Conservation (phyloP, 2,888 invertebrate genomes). For the Ennomos erosarius region DNA sequence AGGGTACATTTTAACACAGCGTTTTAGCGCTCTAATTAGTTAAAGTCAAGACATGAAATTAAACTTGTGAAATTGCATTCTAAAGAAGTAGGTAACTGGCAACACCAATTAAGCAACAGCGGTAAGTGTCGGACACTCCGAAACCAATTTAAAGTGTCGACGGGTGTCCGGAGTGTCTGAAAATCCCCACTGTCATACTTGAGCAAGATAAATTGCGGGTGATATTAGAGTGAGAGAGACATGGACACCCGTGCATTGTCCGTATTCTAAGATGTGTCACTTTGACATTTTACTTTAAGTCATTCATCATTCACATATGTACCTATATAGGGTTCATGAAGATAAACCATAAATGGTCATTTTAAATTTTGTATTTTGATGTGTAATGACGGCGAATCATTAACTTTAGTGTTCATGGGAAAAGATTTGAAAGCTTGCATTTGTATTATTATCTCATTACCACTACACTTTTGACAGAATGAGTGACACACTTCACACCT, state of each 20-base stretch:
- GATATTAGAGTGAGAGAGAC: conserved; percentile 13
- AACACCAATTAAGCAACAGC: conserved; percentile 20
- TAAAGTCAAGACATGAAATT: neutral
- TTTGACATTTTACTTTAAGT: neutral
- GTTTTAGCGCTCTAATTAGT: too few species aligned
- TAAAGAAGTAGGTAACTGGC: neutral
- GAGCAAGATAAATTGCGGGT: conserved; percentile 26
- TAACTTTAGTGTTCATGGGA: too few species aligned
- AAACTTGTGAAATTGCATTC: neutral
- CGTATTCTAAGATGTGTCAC: conserved; percentile 4
- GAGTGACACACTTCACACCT: too few species aligned
- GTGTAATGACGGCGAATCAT: too few species aligned
- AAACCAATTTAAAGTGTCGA: conserved; percentile 34
- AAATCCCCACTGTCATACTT: conserved; percentile 27
- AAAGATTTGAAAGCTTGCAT: too few species aligned
- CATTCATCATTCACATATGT: too few species aligned
- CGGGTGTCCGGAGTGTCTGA: conserved; percentile 15
- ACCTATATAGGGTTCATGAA: too few species aligned
- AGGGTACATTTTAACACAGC: too few species aligned
- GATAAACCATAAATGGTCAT: too few species aligned
- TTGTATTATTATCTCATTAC: too few species aligned
- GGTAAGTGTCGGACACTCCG: conserved; percentile 24
- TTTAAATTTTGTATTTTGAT: too few species aligned
- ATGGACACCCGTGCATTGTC: conserved; percentile 7
- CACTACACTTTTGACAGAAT: too few species aligned